Evolutionary conservation across 2,797 vertebrate genomes (phyloP).

Genomic region (Bovichtus diacanthus): DNA sequence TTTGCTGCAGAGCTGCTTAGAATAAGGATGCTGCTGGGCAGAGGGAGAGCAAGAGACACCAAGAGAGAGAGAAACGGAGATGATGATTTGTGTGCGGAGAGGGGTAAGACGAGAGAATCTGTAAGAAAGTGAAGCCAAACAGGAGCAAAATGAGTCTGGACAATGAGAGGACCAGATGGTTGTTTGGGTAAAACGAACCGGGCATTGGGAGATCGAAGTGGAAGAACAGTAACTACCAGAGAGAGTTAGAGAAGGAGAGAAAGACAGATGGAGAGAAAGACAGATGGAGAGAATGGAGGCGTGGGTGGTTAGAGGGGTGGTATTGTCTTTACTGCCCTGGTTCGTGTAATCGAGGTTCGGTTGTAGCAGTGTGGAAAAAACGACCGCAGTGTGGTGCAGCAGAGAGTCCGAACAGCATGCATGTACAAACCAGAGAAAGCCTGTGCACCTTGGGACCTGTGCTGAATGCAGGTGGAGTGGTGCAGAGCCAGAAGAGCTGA

Average conservation of each 20-base stretch:
- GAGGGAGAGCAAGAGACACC: slow-evolving; percentile 16
- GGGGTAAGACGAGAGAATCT: background rate
- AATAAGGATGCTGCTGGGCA: slow-evolving; percentile 60
- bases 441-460: slow-evolving; percentile 65
- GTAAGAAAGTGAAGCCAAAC: slow-evolving; percentile 64
- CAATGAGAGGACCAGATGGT: slow-evolving; percentile 60
- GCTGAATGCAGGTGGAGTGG: slow-evolving; percentile 68
- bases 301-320: slow-evolving; percentile 9
- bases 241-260: slow-evolving; percentile 40
- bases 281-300: slow-evolving; percentile 59
- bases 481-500: slow-evolving; percentile 59
- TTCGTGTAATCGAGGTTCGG: slow-evolving; percentile 41
- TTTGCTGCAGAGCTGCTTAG: slow-evolving; percentile 61
- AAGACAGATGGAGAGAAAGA: slow-evolving; percentile 46
- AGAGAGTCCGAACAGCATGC: slow-evolving; percentile 45
- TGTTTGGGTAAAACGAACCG: slow-evolving; percentile 17
- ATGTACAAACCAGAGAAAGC: slow-evolving; percentile 41
- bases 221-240: slow-evolving; percentile 46
- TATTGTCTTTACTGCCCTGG: slow-evolving; percentile 57
- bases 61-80: slow-evolving; percentile 15
- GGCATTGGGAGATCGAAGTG: slow-evolving; percentile 11
- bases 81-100: slow-evolving; percentile 3
- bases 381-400: slow-evolving; percentile 59
- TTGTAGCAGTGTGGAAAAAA: slow-evolving; percentile 35
- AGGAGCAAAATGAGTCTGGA: slow-evolving; percentile 54